Percentiles rank a stretch among this genome's conserved stretches.
Evolutionary conservation across 2,888 invertebrate species (phyloP).

Genomic region (Ectemnius lituratus): DNA sequence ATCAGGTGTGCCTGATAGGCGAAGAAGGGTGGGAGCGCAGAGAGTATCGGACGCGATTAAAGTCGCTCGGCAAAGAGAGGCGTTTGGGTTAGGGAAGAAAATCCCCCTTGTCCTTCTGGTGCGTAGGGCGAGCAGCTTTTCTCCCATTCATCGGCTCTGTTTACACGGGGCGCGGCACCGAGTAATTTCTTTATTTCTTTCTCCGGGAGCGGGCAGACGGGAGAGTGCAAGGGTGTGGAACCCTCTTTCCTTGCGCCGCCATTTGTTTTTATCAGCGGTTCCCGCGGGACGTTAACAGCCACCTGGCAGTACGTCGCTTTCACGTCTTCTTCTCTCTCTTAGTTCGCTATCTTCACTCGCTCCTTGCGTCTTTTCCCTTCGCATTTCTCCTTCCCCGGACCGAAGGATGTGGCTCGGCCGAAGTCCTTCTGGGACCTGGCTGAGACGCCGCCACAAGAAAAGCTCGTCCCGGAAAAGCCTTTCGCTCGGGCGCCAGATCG

Average conservation of each 20-base stretch:
- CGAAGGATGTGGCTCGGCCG: constrained; percentile 53
- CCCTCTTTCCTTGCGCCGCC: constrained; percentile 65
- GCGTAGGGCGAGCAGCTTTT: constrained; percentile 23
- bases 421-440: constrained; percentile 44
- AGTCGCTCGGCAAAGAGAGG: constrained; percentile 10
- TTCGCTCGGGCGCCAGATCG: constrained; percentile 25
- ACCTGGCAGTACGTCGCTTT: constrained; percentile 56
- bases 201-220: constrained; percentile 43
- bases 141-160: constrained; percentile 60
- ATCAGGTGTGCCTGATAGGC: neutral
- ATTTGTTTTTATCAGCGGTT: constrained; percentile 77
- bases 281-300: constrained; percentile 66
- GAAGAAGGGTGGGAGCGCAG: neutral
- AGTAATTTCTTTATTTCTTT: constrained; percentile 77
- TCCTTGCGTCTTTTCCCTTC: constrained; percentile 21
- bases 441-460: constrained; percentile 35
- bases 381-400: constrained; percentile 16
- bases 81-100: constrained; percentile 12
- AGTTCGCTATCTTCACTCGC: constrained; percentile 17
- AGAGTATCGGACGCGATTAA: constrained; percentile 34
- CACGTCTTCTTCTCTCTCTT: constrained; percentile 22
- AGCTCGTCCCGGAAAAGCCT: constrained; percentile 49
- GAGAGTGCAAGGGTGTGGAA: constrained; percentile 47
- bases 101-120: constrained; percentile 19
- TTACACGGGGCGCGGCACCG: constrained; percentile 57